Evolutionary conservation across 2,113 vertebrate genomes (phyloP).

Genomic region (Microtus oregoni): DNA sequence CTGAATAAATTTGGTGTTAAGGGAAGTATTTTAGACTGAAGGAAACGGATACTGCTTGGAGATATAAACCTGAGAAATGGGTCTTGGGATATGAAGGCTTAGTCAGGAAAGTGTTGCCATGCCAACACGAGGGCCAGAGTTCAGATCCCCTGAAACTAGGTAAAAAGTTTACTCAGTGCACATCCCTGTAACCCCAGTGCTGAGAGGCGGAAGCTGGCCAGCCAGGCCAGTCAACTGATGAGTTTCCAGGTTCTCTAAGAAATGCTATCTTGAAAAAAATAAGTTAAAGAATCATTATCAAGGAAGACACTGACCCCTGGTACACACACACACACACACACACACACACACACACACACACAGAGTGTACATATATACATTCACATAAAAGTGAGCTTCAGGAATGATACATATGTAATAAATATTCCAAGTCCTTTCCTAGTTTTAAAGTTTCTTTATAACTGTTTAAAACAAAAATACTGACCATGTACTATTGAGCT

Average conservation of each 20-base stretch:
- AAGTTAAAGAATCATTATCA: neutral
- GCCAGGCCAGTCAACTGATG: neutral
- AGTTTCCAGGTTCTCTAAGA: neutral
- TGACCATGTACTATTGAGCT: neutral
- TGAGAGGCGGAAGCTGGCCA: neutral
- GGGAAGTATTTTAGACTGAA: neutral
- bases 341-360: too few relatives aligned
- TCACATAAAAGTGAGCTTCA: neutral
- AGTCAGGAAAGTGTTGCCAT: neutral
- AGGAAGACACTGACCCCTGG: neutral
- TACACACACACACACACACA: neutral
- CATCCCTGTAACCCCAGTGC: too few relatives aligned
- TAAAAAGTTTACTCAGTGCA: neutral
- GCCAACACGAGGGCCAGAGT: neutral
- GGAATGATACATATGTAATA: constrained; percentile 23
- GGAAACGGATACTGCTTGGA: neutral
- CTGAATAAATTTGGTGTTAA: neutral
- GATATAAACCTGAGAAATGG: neutral
- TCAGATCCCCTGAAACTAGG: neutral
- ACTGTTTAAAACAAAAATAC: constrained; percentile 29
- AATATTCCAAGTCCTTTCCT: constrained; percentile 9
- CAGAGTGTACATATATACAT: too few relatives aligned
- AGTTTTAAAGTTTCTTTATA: constrained; percentile 36
- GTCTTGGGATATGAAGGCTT: too few relatives aligned
- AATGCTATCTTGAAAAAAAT: neutral